Percentiles rank a stretch among this genome's conserved stretches.
Conservation (phyloP, 2,797 vertebrate species). For the Myoxocephalus aenaeus region DNA sequence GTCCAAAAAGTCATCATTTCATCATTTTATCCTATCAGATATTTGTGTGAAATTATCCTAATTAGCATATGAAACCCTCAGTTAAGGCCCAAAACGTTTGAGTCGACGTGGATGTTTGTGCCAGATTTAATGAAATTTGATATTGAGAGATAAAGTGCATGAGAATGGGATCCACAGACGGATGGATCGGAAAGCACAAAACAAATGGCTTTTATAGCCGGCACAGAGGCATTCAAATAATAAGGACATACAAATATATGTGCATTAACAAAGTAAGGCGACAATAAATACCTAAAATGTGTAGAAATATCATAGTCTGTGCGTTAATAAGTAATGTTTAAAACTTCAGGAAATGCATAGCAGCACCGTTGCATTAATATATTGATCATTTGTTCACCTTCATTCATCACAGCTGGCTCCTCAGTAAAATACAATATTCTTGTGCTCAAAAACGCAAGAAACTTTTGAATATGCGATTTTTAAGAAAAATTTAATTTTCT, state of each 20-base stretch:
- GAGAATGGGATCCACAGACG: too few species aligned
- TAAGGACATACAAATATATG: too few species aligned
- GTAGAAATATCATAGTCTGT: neutral
- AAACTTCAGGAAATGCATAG: neutral
- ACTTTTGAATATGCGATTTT: neutral
- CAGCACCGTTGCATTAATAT: neutral
- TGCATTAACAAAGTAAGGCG: neutral
- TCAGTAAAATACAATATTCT: neutral
- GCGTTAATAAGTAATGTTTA: neutral
- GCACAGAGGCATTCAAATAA: too few species aligned
- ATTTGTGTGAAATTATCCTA: too few species aligned
- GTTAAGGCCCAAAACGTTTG: too few species aligned
- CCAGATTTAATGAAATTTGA: neutral
- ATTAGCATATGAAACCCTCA: too few species aligned
- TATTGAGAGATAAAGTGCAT: too few species aligned
- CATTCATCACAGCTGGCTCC: neutral
- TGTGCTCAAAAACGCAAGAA: neutral
- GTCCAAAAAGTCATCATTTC: neutral
- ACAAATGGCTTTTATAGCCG: too few species aligned
- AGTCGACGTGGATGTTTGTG: neutral
- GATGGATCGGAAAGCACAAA: too few species aligned
- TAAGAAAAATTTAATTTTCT: neutral
- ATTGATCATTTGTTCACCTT: slow-evolving; percentile 5
- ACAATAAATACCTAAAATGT: neutral
- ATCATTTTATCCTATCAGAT: too few species aligned